Evolutionary conservation across 2,113 vertebrate species (phyloP).

Genomic region (Xiphias gladius): DNA sequence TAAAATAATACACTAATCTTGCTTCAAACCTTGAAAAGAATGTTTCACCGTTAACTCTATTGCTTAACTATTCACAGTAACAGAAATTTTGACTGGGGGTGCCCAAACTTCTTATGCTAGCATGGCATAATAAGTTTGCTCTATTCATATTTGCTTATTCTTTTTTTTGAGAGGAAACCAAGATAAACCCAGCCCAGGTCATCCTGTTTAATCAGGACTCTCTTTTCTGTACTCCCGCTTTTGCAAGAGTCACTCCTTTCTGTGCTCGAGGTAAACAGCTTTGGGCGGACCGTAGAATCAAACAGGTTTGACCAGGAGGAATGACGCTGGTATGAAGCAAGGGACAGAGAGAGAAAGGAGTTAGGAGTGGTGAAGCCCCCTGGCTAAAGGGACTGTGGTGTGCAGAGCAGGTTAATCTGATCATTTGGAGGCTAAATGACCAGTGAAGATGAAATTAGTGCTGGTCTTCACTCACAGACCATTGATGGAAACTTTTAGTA

Average conservation of each 20-base stretch:
- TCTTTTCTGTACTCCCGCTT: slow-evolving; percentile 3
- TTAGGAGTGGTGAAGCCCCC: slow-evolving; percentile 34
- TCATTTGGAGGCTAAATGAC: not conserved
- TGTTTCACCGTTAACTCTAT: too few species aligned
- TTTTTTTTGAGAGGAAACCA: not conserved
- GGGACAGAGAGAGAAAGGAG: slow-evolving; percentile 4
- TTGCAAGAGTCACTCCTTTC: slow-evolving; percentile 26
- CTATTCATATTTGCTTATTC: not conserved
- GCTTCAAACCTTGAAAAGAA: too few species aligned
- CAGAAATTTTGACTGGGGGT: too few species aligned
- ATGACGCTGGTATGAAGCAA: slow-evolving; percentile 1
- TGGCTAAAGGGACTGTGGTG: slow-evolving; percentile 3
- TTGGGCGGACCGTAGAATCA: slow-evolving; percentile 38
- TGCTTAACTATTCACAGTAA: too few species aligned
- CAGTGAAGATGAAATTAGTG: slow-evolving; percentile 2
- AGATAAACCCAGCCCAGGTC: slow-evolving; percentile 9
- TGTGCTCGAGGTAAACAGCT: slow-evolving; percentile 55
- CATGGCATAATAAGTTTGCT: too few species aligned
- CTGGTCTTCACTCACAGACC: not conserved
- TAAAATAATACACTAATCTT: too few species aligned
- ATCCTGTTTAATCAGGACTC: slow-evolving; percentile 52
- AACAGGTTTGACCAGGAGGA: slow-evolving; percentile 76
- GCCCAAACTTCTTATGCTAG: too few species aligned
- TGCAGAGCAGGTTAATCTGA: slow-evolving; percentile 33
- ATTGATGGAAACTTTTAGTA: not conserved